Percentiles rank a stretch among this genome's conserved stretches.
Evolutionary conservation across 2,888 invertebrate genomes (phyloP).

Genomic region (Plagodis pulveraria): DNA sequence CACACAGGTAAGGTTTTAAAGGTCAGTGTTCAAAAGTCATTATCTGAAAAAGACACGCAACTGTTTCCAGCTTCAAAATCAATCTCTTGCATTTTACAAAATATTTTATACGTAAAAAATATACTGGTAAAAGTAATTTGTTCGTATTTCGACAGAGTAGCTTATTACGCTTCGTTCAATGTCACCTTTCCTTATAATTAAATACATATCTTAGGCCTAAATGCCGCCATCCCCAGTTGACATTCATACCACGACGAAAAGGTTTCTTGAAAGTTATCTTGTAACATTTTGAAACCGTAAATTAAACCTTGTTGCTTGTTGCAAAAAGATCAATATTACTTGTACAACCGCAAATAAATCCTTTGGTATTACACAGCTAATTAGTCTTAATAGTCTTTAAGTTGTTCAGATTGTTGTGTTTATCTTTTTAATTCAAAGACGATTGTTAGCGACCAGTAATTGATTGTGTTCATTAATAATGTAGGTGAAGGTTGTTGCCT

Average conservation of each 20-base stretch:
- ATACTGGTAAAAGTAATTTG: too few relatives aligned
- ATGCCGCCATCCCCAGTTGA: constrained; percentile 12
- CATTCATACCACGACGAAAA: constrained; percentile 15
- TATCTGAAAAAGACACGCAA: too few relatives aligned
- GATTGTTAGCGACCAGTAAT: neutral
- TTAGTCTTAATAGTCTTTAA: constrained; percentile 6
- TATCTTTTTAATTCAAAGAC: constrained; percentile 13
- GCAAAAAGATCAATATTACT: neutral
- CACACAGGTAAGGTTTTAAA: too few relatives aligned
- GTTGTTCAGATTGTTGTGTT: constrained; percentile 17
- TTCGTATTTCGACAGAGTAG: neutral
- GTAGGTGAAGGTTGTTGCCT: neutral
- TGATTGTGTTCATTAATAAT: constrained; percentile 3
- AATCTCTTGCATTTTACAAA: too few relatives aligned
- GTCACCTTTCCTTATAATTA: constrained; percentile 9
- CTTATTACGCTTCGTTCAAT: neutral
- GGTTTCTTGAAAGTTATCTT: constrained; percentile 6
- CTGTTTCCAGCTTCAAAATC: too few relatives aligned
- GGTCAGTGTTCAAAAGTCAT: too few relatives aligned
- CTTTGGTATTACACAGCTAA: constrained; percentile 7
- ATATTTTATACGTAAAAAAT: too few relatives aligned
- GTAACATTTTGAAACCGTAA: neutral
- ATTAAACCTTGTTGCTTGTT: neutral
- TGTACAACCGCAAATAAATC: constrained; percentile 1
- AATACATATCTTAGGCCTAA: constrained; percentile 5